These are phyloP conservation scores for Myocastor coypus DNA, from an alignment of 2,113 vertebrate species.

Conservation along the genomic window DNA sequence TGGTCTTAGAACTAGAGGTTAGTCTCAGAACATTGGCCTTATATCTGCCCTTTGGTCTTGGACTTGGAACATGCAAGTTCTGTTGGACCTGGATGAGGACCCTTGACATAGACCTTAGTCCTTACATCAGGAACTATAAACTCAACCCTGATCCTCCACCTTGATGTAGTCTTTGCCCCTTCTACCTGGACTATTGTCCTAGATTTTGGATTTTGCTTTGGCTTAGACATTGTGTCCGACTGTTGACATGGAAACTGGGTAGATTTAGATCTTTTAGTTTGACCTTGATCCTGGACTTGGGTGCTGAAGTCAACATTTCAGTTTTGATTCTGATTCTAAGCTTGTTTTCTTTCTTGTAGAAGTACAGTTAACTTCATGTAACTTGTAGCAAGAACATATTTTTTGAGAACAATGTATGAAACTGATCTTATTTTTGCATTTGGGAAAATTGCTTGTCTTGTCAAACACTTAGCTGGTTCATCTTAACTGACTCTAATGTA, in stretches of 20 bases:
- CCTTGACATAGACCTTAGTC: neutral
- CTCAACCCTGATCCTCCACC: neutral
- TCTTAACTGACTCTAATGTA: neutral
- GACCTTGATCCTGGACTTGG: neutral
- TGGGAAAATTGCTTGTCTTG: neutral
- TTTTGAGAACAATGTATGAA: neutral
- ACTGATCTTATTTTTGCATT: neutral
- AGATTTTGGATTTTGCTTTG: neutral
- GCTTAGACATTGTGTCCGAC: neutral
- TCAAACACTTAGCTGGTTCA: neutral
- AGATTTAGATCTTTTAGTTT: neutral
- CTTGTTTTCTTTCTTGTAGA: neutral
- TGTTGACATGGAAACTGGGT: neutral
- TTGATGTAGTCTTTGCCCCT: neutral
- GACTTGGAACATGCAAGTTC: neutral
- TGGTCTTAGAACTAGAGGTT: neutral
- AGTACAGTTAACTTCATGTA: slow-evolving; percentile 8
- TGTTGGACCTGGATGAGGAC: neutral
- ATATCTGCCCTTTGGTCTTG: neutral
- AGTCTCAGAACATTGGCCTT: neutral
- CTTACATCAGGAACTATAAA: neutral
- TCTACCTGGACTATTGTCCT: neutral
- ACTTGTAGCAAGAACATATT: neutral
- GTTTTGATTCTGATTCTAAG: slow-evolving; percentile 6
- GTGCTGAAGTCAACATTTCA: neutral